phyloP scores from a whole-genome alignment of 2,113 vertebrate genomes.

The Puma concolor region DNA sequence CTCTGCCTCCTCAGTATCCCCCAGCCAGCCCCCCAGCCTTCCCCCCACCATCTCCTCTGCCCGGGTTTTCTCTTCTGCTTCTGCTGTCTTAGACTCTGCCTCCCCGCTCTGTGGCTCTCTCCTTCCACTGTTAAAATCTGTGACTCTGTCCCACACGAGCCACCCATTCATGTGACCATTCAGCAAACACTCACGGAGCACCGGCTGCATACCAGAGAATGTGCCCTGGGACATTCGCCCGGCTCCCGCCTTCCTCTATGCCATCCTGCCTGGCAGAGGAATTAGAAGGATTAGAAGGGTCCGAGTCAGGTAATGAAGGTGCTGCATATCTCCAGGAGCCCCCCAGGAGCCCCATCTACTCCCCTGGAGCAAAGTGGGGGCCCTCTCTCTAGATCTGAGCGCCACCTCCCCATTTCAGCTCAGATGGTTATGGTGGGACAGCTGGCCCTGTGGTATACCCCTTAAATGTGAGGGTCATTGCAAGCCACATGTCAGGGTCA shows the following conservation, averaged over 20 bases:
- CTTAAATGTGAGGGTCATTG: neutral
- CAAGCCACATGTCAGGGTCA: neutral
- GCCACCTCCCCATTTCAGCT: neutral
- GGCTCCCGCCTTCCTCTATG: neutral
- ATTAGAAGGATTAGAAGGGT: neutral
- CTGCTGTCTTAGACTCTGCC: neutral
- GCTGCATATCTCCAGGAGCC: neutral
- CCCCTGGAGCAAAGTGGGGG: neutral
- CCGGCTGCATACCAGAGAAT: neutral
- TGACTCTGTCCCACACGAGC: rapidly evolving
- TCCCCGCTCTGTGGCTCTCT: neutral
- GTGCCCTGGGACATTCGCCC: neutral
- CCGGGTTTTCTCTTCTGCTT: rapidly evolving
- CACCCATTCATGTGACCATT: neutral
- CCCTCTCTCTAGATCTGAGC: neutral
- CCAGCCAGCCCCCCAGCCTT: rapidly evolving
- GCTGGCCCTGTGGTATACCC: neutral
- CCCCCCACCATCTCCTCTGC: neutral
- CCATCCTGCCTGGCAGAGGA: neutral
- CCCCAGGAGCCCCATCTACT: neutral
- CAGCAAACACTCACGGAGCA: neutral
- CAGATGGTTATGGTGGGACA: neutral
- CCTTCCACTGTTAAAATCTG: neutral
- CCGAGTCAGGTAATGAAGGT: rapidly evolving
- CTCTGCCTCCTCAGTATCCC: rapidly evolving